Evolutionary conservation across 2,113 vertebrate species (phyloP).

Genomic region (Aptenodytes forsteri): DNA sequence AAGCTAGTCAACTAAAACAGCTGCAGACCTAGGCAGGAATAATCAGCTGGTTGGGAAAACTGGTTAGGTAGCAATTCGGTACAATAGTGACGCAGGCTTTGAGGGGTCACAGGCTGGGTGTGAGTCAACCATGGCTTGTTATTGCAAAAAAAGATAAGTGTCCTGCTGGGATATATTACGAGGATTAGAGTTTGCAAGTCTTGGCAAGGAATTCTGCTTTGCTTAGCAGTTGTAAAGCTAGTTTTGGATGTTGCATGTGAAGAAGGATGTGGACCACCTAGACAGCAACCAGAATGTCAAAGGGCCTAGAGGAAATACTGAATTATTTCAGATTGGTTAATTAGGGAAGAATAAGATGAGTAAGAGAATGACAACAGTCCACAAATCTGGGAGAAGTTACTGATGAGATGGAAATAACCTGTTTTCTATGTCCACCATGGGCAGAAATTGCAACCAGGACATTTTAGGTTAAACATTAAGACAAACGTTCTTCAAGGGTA

Average conservation of each 20-base stretch:
- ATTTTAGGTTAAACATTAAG: neutral
- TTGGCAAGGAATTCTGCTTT: constrained; percentile 26
- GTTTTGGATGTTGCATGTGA: neutral
- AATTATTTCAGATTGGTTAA: neutral
- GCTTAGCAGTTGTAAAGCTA: neutral
- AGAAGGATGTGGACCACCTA: neutral
- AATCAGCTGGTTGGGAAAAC: neutral
- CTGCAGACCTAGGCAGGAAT: neutral
- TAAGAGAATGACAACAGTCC: neutral
- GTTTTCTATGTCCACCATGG: neutral
- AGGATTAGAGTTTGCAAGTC: constrained; percentile 9
- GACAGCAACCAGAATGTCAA: neutral
- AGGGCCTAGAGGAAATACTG: neutral
- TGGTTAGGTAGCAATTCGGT: neutral
- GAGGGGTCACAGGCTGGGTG: neutral
- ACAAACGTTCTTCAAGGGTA: neutral
- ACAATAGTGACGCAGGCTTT: neutral
- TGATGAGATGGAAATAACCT: neutral
- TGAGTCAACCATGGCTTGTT: neutral
- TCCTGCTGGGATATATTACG: neutral
- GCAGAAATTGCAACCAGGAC: neutral
- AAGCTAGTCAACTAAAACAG: neutral
- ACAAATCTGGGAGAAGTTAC: neutral
- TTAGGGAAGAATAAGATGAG: neutral
- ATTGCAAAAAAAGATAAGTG: neutral